Base-by-base conservation (phyloP, 2,797 vertebrate genomes). In the Leontopithecus rosalia region DNA sequence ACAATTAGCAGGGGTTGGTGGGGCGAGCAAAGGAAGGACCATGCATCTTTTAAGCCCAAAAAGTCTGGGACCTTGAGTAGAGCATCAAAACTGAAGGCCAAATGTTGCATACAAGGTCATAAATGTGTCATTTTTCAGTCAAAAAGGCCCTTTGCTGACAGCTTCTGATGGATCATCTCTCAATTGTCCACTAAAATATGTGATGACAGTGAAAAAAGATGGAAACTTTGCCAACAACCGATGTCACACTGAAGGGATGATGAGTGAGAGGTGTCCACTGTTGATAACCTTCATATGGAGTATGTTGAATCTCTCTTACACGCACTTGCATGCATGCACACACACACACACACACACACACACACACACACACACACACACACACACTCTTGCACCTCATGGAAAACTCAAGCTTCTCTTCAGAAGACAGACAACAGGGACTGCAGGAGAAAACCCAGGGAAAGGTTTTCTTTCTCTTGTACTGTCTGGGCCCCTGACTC, bases 401-500 rank as follows among this genome's bases (percentile, higher is more conserved):
- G 12, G 17, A 90, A 61, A 75, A 61, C 22, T 48, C 12, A 26
- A 73, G 33, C 30, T 39, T 72, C 30, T 67, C 24, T n/a, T 88
- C 22, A 57, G 72, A 83, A 90, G 72, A 73, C 28, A 73, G n/a
- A 75, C 28, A 46, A 92, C 43, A 77, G 50, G 94, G 28, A 75
- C 24, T 46, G 87, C 50, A 73, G 43, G 50, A 94, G 70, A 73
- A 90, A 77, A 73, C 30, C 17, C 14, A 39, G 30, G 87, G 39
- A 39, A 52, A 55, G 52, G 52, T 30, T 88, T 92, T 30, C 8
- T 92, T 57, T 88, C 15, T 88, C 19, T 46, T 4, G 3, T 9
- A 20, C 39, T n/a, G 5, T 43, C 58, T n/a, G 30, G 67, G n/a
- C 28, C 48, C 28, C 43, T 10, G 26, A 81, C 1, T 88, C 55